Evolutionary conservation across 2,888 invertebrate genomes (phyloP).

Genomic region (Mellilla xanthometata): DNA sequence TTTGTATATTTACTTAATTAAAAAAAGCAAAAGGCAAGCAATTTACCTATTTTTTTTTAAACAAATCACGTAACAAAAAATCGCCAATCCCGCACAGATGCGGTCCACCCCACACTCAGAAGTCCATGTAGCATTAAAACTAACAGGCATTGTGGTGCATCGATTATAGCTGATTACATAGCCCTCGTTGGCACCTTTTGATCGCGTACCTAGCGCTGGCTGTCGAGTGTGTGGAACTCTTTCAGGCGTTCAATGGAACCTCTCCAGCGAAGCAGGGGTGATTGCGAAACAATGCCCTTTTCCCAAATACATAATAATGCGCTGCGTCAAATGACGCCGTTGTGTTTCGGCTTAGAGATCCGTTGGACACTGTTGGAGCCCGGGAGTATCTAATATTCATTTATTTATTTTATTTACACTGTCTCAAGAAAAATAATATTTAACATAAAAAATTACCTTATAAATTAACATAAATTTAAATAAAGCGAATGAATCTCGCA

Average conservation of each 20-base stretch:
- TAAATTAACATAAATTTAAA: too few relatives aligned
- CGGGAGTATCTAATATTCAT: slow-evolving; percentile 11
- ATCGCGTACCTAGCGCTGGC: slow-evolving; percentile 46
- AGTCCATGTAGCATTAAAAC: slow-evolving; percentile 23
- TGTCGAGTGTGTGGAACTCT: slow-evolving; percentile 50
- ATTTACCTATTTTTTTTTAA: too few relatives aligned
- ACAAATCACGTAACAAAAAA: neutral
- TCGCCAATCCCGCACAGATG: slow-evolving; percentile 11
- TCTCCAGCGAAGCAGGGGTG: slow-evolving; percentile 67
- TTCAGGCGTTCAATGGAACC: slow-evolving; percentile 54
- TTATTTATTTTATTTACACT: too few relatives aligned
- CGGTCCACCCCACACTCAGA: slow-evolving; percentile 4
- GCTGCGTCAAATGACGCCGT: slow-evolving; percentile 74
- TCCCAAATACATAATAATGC: slow-evolving; percentile 81
- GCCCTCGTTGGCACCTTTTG: slow-evolving; percentile 61
- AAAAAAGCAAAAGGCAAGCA: too few relatives aligned
- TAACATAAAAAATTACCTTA: too few relatives aligned
- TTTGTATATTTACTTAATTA: too few relatives aligned
- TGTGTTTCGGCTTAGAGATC: slow-evolving; percentile 64
- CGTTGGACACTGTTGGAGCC: slow-evolving; percentile 22
- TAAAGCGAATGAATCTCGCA: too few relatives aligned
- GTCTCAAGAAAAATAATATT: too few relatives aligned
- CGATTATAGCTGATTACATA: slow-evolving; percentile 57
- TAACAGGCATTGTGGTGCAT: slow-evolving; percentile 28
- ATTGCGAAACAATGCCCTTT: slow-evolving; percentile 79